These are phyloP conservation scores for Pandion haliaetus DNA, from an alignment of 2,113 vertebrate genomes.

Conservation along the genomic window DNA sequence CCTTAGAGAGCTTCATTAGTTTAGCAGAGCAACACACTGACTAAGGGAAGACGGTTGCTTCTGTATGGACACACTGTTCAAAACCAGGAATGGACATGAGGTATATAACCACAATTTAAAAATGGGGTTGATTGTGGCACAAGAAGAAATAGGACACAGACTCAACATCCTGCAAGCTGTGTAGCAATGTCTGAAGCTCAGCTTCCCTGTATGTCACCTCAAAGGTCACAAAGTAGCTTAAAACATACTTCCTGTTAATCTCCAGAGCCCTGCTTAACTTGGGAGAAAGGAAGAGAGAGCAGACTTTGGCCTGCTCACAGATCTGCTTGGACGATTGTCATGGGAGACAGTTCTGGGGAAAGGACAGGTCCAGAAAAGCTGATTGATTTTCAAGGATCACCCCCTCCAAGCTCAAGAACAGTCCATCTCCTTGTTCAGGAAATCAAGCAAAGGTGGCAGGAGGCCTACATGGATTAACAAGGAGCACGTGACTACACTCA, in stretches of 20 bases:
- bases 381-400: neutral
- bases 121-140: neutral
- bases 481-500: neutral
- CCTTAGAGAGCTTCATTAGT: neutral
- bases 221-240: neutral
- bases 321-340: neutral
- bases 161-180: neutral
- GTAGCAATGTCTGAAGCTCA: neutral
- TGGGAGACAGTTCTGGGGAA: neutral
- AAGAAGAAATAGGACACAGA: neutral
- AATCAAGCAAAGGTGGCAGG: neutral
- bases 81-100: neutral
- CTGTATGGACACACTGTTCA: neutral
- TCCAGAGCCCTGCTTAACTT: neutral
- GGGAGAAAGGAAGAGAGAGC: neutral
- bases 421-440: neutral
- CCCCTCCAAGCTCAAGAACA: neutral
- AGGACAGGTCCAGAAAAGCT: neutral
- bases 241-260: neutral
- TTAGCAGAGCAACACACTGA: neutral
- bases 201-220: neutral
- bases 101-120: neutral
- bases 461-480: neutral
- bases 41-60: neutral
- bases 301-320: neutral